Evolutionary conservation across 2,797 vertebrate genomes (phyloP), one percentile per base, ranked within the genome.

Genomic region (Acipenser oxyrinchus): DNA sequence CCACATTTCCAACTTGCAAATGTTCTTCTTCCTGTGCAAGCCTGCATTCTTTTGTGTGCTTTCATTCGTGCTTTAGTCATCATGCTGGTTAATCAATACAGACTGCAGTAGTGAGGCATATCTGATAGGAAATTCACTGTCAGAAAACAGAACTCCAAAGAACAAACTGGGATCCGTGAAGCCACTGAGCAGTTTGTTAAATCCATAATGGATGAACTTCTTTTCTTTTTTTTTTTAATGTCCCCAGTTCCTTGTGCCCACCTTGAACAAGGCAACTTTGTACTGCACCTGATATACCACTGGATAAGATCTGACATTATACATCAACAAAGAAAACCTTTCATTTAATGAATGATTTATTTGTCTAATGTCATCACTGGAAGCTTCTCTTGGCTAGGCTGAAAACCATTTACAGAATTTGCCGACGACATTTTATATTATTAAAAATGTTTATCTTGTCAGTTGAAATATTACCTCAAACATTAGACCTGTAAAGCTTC

Each of bases 281-380:
- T 55, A 55, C 9, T 10, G 53, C 53, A 55, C 53, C 53, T 55
- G 53, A 10, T 55, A 8, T 55, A 55, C 10, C 10, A 55, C 9
- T 10, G 53, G 53, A 55, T 55, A 55, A 55, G 10, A 55, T 55
- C 53, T 10, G 53, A 55, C 53, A 55, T 55, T 55, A 10, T 55
- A 55, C 9, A 55, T 55, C n/a, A 55, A 55, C 53, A 55, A 55
- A 55, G 53, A 55, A 55, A 55, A 55, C 53, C 53, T 55, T 55
- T 55, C 53, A 55, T 55, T 55, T 55, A n/a, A 10, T 6, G 53
- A 55, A 55, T 10, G 3, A 37, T 37, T 37, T 37, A 55, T 55
- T 10, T 55, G n/a, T 55, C 53, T 55, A 10, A 10, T 55, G 53
- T 55, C 53, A 55, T 10, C 10, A 6, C 53, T 55, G 53, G 53